Evolutionary conservation across 2,888 invertebrate genomes (phyloP).

Genomic region (Salticus scenicus): DNA sequence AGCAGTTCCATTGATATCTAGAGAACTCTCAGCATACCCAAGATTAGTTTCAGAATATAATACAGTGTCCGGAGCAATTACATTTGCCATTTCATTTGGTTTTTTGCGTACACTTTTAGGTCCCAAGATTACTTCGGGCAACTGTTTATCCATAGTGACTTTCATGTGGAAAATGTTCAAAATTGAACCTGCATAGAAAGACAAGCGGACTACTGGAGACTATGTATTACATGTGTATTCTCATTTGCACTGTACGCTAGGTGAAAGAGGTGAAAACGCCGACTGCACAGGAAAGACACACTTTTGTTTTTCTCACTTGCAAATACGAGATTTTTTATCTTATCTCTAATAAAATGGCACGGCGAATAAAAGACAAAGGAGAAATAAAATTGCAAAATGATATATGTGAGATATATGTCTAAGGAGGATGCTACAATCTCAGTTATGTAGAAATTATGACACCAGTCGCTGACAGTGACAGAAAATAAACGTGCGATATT

Average conservation of each 20-base stretch:
- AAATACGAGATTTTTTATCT: not conserved
- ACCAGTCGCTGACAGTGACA: not conserved
- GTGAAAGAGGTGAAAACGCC: not conserved
- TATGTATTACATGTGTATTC: no score
- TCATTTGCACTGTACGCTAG: no score
- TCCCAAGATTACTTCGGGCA: not conserved
- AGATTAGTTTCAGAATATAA: not conserved
- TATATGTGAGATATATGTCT: not conserved
- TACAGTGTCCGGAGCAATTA: not conserved
- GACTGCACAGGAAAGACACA: not conserved
- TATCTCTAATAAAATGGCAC: not conserved
- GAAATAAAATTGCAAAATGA: not conserved
- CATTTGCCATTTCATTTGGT: no score
- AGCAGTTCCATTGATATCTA: conserved; percentile 20
- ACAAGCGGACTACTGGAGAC: no score
- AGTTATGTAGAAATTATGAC: not conserved
- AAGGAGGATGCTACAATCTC: not conserved
- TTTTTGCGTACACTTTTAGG: not conserved
- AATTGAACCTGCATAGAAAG: no score
- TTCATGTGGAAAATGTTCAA: not conserved
- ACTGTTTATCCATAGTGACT: not conserved
- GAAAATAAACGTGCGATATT: not conserved
- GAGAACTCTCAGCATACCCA: conserved; percentile 29
- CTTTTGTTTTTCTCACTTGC: not conserved
- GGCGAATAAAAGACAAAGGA: not conserved